phyloP scores from a whole-genome alignment of 2,113 vertebrate species.

The Tragelaphus imberbis region DNA sequence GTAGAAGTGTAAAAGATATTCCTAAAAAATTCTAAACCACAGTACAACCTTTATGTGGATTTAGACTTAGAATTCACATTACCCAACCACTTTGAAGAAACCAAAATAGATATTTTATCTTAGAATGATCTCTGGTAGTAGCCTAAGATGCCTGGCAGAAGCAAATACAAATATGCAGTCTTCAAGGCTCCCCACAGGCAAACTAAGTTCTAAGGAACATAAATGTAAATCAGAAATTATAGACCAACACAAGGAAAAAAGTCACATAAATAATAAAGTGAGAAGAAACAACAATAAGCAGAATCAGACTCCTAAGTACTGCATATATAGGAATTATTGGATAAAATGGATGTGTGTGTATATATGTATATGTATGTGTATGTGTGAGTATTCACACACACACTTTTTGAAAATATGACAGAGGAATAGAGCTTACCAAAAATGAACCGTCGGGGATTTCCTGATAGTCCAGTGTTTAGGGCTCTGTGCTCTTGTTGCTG shows the following conservation, averaged over 20 bases:
- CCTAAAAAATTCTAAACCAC: background rate
- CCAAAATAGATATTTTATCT: background rate
- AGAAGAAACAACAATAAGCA: background rate
- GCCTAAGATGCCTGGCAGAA: background rate
- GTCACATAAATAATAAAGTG: background rate
- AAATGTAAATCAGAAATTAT: background rate
- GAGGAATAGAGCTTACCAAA: background rate
- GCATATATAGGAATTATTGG: background rate
- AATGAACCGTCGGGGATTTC: background rate
- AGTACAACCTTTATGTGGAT: background rate
- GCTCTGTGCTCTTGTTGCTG: background rate
- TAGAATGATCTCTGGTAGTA: background rate
- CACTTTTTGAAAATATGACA: background rate
- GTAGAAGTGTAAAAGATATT: background rate
- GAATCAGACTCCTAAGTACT: background rate
- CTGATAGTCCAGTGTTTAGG: background rate
- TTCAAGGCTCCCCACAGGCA: background rate
- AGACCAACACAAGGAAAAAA: background rate
- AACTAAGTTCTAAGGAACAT: background rate
- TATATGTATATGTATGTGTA: background rate
- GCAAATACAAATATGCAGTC: background rate
- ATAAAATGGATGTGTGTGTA: background rate
- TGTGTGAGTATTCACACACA: background rate
- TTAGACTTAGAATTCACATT: background rate
- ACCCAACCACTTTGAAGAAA: background rate